Conservation (phyloP, 2,113 vertebrate genomes). For the Isichthys henryi region DNA sequence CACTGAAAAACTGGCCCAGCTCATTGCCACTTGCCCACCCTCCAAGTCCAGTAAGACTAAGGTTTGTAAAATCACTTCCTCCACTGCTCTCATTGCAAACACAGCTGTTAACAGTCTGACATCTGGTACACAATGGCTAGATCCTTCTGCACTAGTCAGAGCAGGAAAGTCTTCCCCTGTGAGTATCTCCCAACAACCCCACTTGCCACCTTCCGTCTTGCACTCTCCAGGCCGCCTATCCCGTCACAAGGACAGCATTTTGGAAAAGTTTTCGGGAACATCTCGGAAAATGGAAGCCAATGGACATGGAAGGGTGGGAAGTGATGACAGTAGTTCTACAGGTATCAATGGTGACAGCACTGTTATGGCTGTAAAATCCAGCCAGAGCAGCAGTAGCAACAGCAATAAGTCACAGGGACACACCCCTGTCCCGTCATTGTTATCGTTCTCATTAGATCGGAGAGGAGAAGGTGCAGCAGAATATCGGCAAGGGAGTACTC, state of each 20-base stretch:
- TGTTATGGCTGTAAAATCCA: background rate
- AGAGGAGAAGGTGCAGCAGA: slow-evolving; percentile 46
- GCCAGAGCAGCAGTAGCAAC: slow-evolving; percentile 31
- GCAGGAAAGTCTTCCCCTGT: slow-evolving; percentile 35
- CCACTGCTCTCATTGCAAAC: slow-evolving; percentile 33
- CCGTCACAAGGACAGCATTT: slow-evolving; percentile 54
- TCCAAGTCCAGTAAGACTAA: slow-evolving; percentile 75
- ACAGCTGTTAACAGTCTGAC: slow-evolving; percentile 29
- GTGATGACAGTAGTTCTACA: slow-evolving; percentile 1
- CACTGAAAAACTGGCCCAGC: slow-evolving; percentile 69
- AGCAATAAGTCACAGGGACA: slow-evolving; percentile 31
- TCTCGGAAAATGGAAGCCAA: slow-evolving; percentile 53
- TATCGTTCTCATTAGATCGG: slow-evolving; percentile 46
- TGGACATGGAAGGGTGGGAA: slow-evolving; percentile 43
- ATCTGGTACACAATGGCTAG: slow-evolving; percentile 35
- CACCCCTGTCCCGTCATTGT: background rate
- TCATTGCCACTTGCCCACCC: slow-evolving; percentile 69
- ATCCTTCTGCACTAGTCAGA: slow-evolving; percentile 31
- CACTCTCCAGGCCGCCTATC: slow-evolving; percentile 18
- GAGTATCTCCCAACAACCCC: slow-evolving; percentile 34
- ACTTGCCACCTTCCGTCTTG: slow-evolving; percentile 25
- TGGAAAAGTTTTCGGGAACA: slow-evolving; percentile 45
- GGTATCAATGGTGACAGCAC: background rate
- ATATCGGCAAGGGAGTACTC: slow-evolving; percentile 43
- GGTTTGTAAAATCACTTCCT: slow-evolving; percentile 46